Evolutionary conservation across 2,113 vertebrate species (phyloP).

Genomic region (Balaeniceps rex): DNA sequence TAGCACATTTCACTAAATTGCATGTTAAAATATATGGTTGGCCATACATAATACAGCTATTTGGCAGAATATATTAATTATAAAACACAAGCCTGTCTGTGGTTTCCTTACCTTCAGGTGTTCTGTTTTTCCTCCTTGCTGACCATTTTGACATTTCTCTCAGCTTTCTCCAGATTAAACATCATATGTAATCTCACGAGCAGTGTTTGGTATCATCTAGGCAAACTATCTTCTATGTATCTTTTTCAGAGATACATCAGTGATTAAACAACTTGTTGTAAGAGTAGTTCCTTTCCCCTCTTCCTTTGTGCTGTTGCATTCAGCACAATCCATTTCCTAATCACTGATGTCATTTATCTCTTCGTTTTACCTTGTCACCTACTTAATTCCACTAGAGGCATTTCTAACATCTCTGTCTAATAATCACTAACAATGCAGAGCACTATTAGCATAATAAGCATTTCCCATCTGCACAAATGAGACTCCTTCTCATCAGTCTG

Average conservation of each 20-base stretch:
- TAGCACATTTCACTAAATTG: not conserved
- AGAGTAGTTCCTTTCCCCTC: not conserved
- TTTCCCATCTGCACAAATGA: conserved; percentile 72
- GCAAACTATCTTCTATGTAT: not conserved
- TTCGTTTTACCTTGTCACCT: conserved; percentile 70
- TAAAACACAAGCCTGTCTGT: not conserved
- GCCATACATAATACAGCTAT: not conserved
- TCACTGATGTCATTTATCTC: conserved; percentile 64
- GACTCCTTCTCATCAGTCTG: conserved; percentile 62
- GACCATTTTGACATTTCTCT: not conserved
- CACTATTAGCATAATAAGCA: conserved; percentile 70
- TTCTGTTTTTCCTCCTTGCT: not conserved
- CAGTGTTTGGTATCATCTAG: not conserved
- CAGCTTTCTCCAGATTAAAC: not conserved
- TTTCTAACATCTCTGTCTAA: conserved; percentile 70
- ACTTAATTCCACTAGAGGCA: conserved; percentile 67
- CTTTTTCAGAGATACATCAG: not conserved
- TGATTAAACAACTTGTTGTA: not conserved
- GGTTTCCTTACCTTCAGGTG: not conserved
- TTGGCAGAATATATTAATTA: conserved; percentile 4
- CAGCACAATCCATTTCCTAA: not conserved
- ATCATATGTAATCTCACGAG: not conserved
- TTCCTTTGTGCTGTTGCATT: not conserved
- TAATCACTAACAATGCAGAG: conserved; percentile 74
- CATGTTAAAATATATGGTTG: not conserved